phyloP scores from a whole-genome alignment of 2,797 vertebrate species.

The Holocentrus rufus region DNA sequence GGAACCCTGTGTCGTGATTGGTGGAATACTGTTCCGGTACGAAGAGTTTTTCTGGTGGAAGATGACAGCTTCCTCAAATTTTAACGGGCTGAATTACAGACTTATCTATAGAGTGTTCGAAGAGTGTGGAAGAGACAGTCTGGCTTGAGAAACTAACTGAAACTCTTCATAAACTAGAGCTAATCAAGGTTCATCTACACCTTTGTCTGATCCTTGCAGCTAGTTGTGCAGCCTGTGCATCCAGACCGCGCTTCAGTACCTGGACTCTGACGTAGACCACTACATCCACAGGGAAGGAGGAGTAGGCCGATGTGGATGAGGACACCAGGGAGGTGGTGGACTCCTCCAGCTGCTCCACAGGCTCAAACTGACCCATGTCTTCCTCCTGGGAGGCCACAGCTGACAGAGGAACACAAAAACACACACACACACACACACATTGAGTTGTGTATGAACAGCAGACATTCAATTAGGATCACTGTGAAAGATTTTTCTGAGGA shows the following conservation, averaged over 20 bases:
- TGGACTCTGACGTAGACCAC: conserved; percentile 99
- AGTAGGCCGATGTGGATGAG: conserved; percentile 93
- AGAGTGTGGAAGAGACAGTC: too few species aligned
- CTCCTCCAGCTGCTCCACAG: conserved; percentile 94
- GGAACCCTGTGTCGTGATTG: too few species aligned
- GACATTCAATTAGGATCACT: neutral
- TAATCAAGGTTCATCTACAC: too few species aligned
- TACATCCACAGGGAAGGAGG: conserved; percentile 98
- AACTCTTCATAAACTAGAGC: too few species aligned
- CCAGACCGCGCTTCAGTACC: conserved; percentile 74
- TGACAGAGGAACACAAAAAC: conserved; percentile 58
- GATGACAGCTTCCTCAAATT: too few species aligned
- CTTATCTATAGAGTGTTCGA: too few species aligned
- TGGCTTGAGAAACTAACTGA: too few species aligned
- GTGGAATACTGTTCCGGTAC: too few species aligned
- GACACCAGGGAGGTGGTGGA: conserved; percentile 95
- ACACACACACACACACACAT: neutral
- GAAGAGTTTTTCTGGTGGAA: too few species aligned
- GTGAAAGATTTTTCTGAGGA: neutral
- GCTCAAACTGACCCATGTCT: conserved; percentile 96
- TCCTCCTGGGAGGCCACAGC: conserved; percentile 94
- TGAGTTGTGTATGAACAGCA: too few species aligned
- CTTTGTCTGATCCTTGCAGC: too few species aligned
- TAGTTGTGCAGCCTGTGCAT: neutral
- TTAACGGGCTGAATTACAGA: too few species aligned